phyloP scores from a whole-genome alignment of 2,888 invertebrate genomes.

The Caenorhabditis angaria region DNA sequence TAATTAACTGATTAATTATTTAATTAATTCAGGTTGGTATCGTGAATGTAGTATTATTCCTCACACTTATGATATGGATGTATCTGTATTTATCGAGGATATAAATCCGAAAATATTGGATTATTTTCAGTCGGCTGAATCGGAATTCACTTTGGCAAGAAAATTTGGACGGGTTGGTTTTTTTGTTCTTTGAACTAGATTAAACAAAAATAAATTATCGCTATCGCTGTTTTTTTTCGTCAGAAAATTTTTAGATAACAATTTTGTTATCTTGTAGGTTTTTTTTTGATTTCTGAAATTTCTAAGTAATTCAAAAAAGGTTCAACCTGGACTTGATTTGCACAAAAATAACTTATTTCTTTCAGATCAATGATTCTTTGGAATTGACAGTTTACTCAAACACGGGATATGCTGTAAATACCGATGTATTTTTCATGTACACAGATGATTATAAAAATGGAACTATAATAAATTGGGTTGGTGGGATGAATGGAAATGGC shows the following conservation, averaged over 20 bases:
- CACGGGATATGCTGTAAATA: conserved; percentile 1
- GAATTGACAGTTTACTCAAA: conserved; percentile 30
- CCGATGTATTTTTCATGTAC: conserved; percentile 39
- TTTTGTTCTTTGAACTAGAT: neutral
- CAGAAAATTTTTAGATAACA: neutral
- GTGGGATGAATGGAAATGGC: conserved; percentile 21
- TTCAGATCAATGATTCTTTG: conserved; percentile 22
- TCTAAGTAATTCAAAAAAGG: too few relatives aligned
- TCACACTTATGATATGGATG: conserved; percentile 41
- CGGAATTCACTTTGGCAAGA: conserved; percentile 18
- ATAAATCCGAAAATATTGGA: conserved; percentile 27
- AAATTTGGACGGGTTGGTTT: conserved; percentile 25
- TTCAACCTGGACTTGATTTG: neutral
- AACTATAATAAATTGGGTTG: conserved; percentile 21
- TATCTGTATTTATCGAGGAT: conserved; percentile 23
- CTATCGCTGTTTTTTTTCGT: too few relatives aligned
- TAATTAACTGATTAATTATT: neutral
- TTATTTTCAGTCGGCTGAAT: conserved; percentile 3
- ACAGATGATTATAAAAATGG: conserved; percentile 11
- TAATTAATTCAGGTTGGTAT: conserved; percentile 30
- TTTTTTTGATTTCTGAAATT: too few relatives aligned
- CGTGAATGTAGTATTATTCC: conserved; percentile 44
- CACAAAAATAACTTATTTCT: conserved; percentile 10
- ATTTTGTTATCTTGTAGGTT: too few relatives aligned
- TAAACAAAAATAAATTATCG: neutral